Evolutionary conservation across 2,113 vertebrate genomes (phyloP), one percentile per base, ranked within the genome.

Genomic region (Panthera leo): DNA sequence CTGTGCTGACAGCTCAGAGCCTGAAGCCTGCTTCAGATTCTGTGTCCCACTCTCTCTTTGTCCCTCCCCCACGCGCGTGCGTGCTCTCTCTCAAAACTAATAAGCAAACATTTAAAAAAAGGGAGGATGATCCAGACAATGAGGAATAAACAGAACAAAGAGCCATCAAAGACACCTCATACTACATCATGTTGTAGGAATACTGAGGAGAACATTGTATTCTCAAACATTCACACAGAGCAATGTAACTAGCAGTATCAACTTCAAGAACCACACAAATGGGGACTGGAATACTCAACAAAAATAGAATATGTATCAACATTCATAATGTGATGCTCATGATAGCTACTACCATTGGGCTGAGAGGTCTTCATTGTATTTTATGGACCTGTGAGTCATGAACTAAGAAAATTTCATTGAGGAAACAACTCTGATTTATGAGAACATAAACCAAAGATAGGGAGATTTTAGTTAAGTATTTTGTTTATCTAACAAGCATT

Each of bases 401-500:
- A 88, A 68, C 75, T 39, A 21, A 86, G 21, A 55, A 92, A 88
- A 91, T 21, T 34, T 78, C 65, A 85, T 0, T n/a, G 68, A 93
- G 18, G 42, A 79, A 84, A 83, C 25, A 36, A 73, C 18, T 63
- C 23, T 73, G 23, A 76, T 5, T 92, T 84, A 68, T 5, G n/a
- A 89, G n/a, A 91, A 83, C 53, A 58, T 42, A 75, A 91, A 48
- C 48, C 85, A 89, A 95, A 94, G 21, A 67, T 4, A 94, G 25
- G 34, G 34, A 75, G 18, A 73, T 67, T 97, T 78, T 42, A 61
- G 8, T 61, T 58, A 84, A 84, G 68, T 48, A 79, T 61, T 94
- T 98, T 76, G 9, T 70, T 73, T 92, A 86, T 42, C 29, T 91
- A 58, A 86, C 53, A 90, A 83, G 18, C 27, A 84, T 82, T 94